Percentiles rank a stretch among this genome's conserved stretches.
phyloP scores from a whole-genome alignment of 2,113 vertebrate genomes.

The Rhinoptilus africanus region DNA sequence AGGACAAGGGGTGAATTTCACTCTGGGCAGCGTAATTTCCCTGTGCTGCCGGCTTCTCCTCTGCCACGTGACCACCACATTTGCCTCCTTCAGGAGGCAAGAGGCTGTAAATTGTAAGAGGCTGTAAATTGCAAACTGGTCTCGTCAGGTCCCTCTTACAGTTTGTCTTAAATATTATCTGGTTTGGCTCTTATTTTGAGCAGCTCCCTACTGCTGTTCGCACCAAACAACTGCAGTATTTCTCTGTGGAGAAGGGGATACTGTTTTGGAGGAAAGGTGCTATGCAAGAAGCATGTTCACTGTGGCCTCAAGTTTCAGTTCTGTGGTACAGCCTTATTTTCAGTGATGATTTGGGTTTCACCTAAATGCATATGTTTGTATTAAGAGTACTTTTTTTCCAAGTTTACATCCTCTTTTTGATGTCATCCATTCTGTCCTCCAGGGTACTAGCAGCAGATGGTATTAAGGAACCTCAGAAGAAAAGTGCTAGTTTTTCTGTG shows the following conservation, averaged over 20 bases:
- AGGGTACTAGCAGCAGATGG: background rate
- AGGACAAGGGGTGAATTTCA: background rate
- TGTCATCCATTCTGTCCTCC: background rate
- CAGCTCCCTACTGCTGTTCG: background rate
- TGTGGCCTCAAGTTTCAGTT: background rate
- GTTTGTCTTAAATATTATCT: background rate
- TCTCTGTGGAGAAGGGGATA: background rate
- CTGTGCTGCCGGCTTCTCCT: background rate
- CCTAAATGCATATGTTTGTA: background rate
- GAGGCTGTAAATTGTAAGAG: background rate
- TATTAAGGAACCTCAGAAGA: background rate
- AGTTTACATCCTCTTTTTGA: background rate
- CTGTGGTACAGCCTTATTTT: background rate
- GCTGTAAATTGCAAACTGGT: background rate
- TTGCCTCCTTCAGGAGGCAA: background rate
- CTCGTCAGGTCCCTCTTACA: background rate
- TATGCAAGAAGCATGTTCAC: accelerated
- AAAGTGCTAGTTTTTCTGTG: background rate
- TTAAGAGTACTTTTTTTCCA: background rate
- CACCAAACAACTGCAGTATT: background rate
- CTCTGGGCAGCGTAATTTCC: background rate
- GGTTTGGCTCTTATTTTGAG: background rate
- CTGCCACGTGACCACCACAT: background rate
- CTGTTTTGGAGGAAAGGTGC: background rate
- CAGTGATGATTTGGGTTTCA: background rate